These are phyloP conservation scores for Ascidia mentula DNA, from an alignment of 23 tunicate species.

Conservation along the genomic window DNA sequence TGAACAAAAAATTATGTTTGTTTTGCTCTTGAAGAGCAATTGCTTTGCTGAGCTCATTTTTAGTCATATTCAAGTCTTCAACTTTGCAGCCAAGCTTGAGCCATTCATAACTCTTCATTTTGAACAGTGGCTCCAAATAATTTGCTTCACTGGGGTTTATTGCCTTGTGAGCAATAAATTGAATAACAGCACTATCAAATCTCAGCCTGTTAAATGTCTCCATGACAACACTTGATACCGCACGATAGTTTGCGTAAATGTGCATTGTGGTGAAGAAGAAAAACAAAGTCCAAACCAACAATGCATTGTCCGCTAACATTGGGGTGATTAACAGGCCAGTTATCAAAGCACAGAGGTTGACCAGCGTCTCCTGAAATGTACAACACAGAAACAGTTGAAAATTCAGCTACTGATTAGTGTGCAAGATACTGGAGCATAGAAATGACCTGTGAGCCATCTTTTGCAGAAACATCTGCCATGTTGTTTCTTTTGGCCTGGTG, in stretches of 20 bases:
- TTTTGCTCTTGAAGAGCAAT: too few relatives aligned
- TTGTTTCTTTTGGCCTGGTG: slow-evolving; percentile 95
- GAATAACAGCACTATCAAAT: slow-evolving; percentile 22
- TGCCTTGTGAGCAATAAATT: slow-evolving; percentile 17
- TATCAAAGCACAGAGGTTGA: slow-evolving; percentile 66
- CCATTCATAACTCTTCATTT: slow-evolving; percentile 8
- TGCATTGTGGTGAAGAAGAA: slow-evolving; percentile 72
- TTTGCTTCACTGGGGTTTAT: slow-evolving; percentile 62
- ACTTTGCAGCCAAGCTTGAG: slow-evolving; percentile 44
- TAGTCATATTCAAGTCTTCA: slow-evolving; percentile 26
- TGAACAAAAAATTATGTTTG: too few relatives aligned
- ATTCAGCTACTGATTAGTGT: too few relatives aligned
- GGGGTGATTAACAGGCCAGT: slow-evolving; percentile 66
- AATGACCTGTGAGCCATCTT: slow-evolving; percentile 81
- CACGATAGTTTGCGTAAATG: slow-evolving; percentile 79
- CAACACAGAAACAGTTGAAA: too few relatives aligned
- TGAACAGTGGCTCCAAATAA: slow-evolving; percentile 33
- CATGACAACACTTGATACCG: slow-evolving; percentile 79
- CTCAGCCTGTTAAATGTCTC: slow-evolving; percentile 73
- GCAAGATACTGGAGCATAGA: too few relatives aligned
- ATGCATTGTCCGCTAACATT: slow-evolving; percentile 31
- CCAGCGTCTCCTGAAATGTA: slow-evolving; percentile 85
- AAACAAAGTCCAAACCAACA: slow-evolving; percentile 65
- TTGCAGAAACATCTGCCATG: slow-evolving; percentile 95
- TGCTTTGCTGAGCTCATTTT: slow-evolving; percentile 25